Evolutionary conservation across 2,797 vertebrate species (phyloP).

Genomic region (Enteromius fasciolatus): DNA sequence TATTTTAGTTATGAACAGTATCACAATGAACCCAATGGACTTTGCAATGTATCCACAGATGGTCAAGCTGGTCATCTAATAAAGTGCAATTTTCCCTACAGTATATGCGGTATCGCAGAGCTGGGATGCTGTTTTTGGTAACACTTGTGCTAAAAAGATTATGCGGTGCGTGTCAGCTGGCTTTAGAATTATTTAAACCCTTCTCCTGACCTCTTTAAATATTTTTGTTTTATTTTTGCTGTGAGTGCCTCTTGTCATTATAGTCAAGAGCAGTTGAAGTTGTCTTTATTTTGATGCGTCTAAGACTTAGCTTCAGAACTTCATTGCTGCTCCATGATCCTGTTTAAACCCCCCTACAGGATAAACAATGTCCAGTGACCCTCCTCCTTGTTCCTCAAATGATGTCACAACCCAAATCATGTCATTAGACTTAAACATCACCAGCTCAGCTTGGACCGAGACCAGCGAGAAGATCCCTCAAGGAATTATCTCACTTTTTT

Average conservation of each 20-base stretch:
- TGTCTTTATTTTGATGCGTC: conserved; percentile 33
- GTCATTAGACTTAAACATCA: conserved; percentile 44
- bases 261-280: conserved; percentile 1
- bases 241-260: conserved; percentile 9
- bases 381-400: conserved; percentile 36
- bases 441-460: background rate
- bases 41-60: conserved; percentile 7
- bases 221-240: conserved; percentile 27
- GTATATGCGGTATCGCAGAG: background rate
- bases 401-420: conserved; percentile 47
- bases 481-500: conserved; percentile 45
- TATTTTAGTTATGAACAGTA: background rate
- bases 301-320: conserved; percentile 27
- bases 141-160: conserved; percentile 20
- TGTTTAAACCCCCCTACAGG: conserved; percentile 33
- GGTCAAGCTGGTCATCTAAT: conserved; percentile 12
- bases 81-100: conserved; percentile 1
- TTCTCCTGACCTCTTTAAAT: conserved; percentile 27
- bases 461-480: conserved; percentile 36
- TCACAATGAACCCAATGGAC: background rate
- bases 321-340: conserved; percentile 32
- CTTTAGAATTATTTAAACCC: conserved; percentile 32
- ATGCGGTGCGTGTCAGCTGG: background rate
- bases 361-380: conserved; percentile 37
- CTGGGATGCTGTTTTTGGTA: conserved; percentile 5